Evolutionary conservation across 2,888 invertebrate genomes (phyloP).

Genomic region (Dendrolimus houi): DNA sequence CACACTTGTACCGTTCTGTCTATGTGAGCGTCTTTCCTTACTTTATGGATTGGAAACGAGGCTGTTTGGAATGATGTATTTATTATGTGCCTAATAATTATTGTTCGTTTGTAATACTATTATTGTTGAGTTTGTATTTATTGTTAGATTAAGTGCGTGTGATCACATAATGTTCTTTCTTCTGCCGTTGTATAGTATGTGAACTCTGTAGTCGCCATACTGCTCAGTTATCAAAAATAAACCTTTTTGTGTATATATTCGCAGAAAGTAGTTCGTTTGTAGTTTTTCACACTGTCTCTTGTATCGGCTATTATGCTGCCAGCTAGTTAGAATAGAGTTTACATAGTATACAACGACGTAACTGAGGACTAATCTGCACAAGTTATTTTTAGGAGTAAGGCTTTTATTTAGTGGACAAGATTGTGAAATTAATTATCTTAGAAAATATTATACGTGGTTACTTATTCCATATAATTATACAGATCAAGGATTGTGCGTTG

Average conservation of each 20-base stretch:
- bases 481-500: too few relatives aligned
- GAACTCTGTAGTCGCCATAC: background rate
- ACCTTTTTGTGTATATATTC: too few relatives aligned
- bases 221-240: too few relatives aligned
- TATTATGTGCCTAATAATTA: background rate
- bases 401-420: constrained; percentile 6
- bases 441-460: background rate
- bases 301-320: too few relatives aligned
- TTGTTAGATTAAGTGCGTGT: background rate
- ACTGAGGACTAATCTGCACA: background rate
- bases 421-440: constrained; percentile 8
- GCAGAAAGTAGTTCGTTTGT: too few relatives aligned
- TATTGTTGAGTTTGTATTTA: background rate
- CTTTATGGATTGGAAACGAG: background rate
- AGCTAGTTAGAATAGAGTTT: too few relatives aligned
- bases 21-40: background rate
- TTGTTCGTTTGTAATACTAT: background rate
- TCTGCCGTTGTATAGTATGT: background rate
- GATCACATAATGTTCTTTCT: background rate
- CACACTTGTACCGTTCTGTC: background rate
- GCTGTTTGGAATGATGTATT: background rate
- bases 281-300: too few relatives aligned
- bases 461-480: too few relatives aligned
- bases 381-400: background rate
- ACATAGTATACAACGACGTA: background rate